Percentiles rank a stretch among this genome's conserved stretches.
phyloP scores from a whole-genome alignment of 1,140 invertebrate species.

The Zaprionus africanus region DNA sequence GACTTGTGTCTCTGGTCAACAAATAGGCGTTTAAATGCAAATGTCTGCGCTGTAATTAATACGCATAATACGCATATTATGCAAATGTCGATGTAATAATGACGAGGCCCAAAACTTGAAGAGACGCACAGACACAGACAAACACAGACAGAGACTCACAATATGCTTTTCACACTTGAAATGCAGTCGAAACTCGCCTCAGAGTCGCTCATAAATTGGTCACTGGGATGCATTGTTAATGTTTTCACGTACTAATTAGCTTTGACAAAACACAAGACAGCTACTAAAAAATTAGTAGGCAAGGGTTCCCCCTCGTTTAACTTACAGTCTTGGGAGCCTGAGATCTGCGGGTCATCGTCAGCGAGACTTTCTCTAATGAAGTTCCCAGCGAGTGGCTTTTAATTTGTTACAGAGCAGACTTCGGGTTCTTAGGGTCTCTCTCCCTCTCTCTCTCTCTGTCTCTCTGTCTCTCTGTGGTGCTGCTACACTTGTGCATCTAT shows the following conservation, averaged over 20 bases:
- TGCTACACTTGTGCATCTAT: conserved; percentile 45
- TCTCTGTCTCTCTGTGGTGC: background rate
- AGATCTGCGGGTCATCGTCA: conserved; percentile 49
- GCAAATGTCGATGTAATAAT: conserved; percentile 75
- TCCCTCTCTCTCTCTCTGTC: no score
- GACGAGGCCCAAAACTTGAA: conserved; percentile 47
- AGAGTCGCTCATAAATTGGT: conserved; percentile 68
- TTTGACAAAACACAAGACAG: conserved; percentile 76
- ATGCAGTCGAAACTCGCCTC: conserved; percentile 37
- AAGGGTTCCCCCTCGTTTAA: conserved; percentile 16
- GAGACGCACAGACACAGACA: conserved; percentile 29
- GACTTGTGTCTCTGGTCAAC: conserved; percentile 47
- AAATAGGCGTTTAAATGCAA: conserved; percentile 83
- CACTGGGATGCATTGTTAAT: conserved; percentile 75
- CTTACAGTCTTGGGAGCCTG: conserved; percentile 10
- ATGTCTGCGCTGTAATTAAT: conserved; percentile 81
- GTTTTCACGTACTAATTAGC: conserved; percentile 78
- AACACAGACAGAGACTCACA: conserved; percentile 42
- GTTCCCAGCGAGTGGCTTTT: conserved; percentile 71
- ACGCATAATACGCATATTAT: conserved; percentile 83
- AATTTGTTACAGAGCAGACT: conserved; percentile 43
- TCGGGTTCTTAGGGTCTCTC: conserved; percentile 10
- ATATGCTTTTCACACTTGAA: conserved; percentile 75
- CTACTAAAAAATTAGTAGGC: conserved; percentile 76
- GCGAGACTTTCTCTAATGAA: conserved; percentile 77